phyloP scores from a whole-genome alignment of 2,888 invertebrate genomes.

The Globia sparganii region DNA sequence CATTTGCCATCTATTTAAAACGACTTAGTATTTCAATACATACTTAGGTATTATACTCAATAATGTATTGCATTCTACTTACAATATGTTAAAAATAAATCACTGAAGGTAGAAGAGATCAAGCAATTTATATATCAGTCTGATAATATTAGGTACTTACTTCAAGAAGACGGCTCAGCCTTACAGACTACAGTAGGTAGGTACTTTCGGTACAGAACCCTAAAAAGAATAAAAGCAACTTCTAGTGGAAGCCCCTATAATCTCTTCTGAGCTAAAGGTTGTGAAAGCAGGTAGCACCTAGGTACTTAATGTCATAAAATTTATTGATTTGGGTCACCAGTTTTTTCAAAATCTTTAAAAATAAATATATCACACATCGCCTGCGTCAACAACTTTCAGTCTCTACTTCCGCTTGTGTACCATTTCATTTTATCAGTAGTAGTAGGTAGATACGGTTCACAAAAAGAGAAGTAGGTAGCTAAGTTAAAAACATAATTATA shows the following conservation, averaged over 20 bases:
- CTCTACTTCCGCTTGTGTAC: not conserved
- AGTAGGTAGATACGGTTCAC: too few relatives aligned
- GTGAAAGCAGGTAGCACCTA: constrained; percentile 1
- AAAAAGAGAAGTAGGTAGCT: not conserved
- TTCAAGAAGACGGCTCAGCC: not conserved
- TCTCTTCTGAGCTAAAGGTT: constrained; percentile 1
- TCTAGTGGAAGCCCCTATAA: not conserved
- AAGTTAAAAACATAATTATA: not conserved
- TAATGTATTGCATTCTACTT: not conserved
- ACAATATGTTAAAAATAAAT: not conserved
- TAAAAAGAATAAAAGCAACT: not conserved
- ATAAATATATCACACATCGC: not conserved
- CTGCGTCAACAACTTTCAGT: constrained; percentile 2
- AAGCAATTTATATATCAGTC: not conserved
- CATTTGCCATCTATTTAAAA: not conserved
- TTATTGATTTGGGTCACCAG: not conserved
- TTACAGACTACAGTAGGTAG: not conserved
- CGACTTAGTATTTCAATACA: not conserved
- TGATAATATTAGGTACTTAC: not conserved
- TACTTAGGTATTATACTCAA: not conserved
- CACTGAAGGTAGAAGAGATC: not conserved
- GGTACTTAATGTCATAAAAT: not conserved
- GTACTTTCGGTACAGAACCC: not conserved
- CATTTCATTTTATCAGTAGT: not conserved
- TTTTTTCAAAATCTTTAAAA: constrained; percentile 1